These are phyloP conservation scores for Dendroctonus ponderosae DNA, from an alignment of 1,140 invertebrate genomes.

Conservation along the genomic window DNA sequence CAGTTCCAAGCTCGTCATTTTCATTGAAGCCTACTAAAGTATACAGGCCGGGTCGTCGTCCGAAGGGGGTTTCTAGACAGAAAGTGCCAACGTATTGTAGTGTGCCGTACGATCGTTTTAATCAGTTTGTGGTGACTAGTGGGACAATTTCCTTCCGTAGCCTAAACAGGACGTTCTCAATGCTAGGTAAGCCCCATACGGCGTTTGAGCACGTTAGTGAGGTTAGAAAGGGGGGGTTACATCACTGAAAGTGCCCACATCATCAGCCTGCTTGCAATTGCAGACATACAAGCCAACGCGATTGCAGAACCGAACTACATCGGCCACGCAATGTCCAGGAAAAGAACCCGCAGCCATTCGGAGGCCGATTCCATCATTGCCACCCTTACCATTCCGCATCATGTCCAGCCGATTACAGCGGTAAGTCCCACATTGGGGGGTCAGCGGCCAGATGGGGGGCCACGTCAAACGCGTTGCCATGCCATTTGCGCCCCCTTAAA, in stretches of 20 bases:
- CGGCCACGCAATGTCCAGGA: conserved; percentile 45
- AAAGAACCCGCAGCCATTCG: conserved; percentile 47
- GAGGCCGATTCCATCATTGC: conserved; percentile 37
- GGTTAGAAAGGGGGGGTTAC: conserved; percentile 7
- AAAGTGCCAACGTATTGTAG: too few relatives aligned
- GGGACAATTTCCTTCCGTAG: conserved; percentile 8
- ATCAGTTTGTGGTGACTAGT: background rate
- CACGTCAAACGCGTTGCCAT: too few relatives aligned
- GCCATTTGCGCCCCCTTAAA: too few relatives aligned
- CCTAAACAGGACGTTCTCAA: conserved; percentile 32
- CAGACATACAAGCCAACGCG: conserved; percentile 40
- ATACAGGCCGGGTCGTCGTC: too few relatives aligned
- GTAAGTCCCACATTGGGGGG: conserved; percentile 31
- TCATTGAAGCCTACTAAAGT: too few relatives aligned
- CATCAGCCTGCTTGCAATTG: too few relatives aligned
- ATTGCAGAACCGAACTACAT: background rate
- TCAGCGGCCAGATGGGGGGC: too few relatives aligned
- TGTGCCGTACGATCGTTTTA: background rate
- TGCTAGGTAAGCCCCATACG: conserved; percentile 38
- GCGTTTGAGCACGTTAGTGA: too few relatives aligned
- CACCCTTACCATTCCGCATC: conserved; percentile 1
- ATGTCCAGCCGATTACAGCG: conserved; percentile 40
- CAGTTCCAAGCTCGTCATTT: too few relatives aligned
- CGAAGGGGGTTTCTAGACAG: too few relatives aligned
- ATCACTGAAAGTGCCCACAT: background rate